Evolutionary conservation across 2,113 vertebrate genomes (phyloP), one percentile per base, ranked within the genome.

Genomic region (Seriola aureovittata): DNA sequence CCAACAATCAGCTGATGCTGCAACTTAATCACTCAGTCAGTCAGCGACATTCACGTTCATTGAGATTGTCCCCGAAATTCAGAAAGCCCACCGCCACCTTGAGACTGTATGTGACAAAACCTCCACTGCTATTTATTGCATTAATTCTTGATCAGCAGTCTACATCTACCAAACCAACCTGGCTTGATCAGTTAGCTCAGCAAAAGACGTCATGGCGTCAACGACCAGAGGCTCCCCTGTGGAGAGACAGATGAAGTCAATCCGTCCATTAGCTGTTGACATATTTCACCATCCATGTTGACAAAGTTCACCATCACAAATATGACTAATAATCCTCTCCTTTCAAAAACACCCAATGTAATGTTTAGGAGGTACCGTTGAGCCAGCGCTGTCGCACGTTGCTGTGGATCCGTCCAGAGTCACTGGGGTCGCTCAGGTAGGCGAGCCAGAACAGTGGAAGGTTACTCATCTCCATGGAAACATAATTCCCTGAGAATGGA

Each of bases 391-490:
- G 96, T 8, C 95, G 88, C 60, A 96, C 89, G 72, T 96, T 95
- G 85, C 96, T 96, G 78, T 96, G 96, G 87, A 96, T 96, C 17
- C 94, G 93, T 8, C 96, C 96, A 12, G 96, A 96, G 84, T 97
- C 96, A 58, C 96, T 96, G 60, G 96, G 96, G 84, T 96, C 95
- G 5, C 95, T 93, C 82, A 96, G 89, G 78, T 95, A 97, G 23
- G 95, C 96, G 70, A 97, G 82, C 96, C 96, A 96, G 80, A 97
- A 95, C 0, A 21, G 70, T 0, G 96, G 96, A 6, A 95, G 91
- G 5, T 57, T 38, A 11, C 68, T 93, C 91, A 95, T 95, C 75
- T 95, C 93, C 94, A 96, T 89, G 0, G 89, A 42, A 44, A 94
- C 63, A 59, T 96, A 96, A 40, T 93, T 87, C 19, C 96, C 96